Percentiles rank a stretch among this genome's conserved stretches.
Evolutionary conservation across 2,797 vertebrate species (phyloP).

Genomic region (Enteromius argenteus): DNA sequence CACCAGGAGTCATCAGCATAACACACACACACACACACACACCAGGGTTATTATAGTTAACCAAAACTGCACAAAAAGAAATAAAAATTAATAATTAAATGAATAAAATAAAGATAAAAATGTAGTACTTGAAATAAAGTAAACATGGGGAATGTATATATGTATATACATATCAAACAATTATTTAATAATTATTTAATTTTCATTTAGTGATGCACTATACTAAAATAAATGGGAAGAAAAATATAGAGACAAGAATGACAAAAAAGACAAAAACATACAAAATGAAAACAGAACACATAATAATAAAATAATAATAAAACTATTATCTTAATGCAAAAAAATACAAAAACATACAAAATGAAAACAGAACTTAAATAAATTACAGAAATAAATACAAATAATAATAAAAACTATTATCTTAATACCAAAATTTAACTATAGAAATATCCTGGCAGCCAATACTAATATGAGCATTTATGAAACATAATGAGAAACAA

Average conservation of each 20-base stretch:
- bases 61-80: background rate
- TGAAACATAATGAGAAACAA: constrained; percentile 15
- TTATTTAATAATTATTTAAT: background rate
- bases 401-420: background rate
- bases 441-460: background rate
- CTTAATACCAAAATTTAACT: too few relatives aligned
- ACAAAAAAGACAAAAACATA: background rate
- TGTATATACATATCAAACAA: background rate
- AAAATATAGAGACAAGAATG: background rate
- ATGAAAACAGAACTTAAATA: too few relatives aligned
- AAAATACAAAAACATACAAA: too few relatives aligned
- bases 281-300: background rate
- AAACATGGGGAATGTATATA: background rate
- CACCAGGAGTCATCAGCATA: constrained; percentile 17
- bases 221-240: background rate
- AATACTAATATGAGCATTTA: background rate
- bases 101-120: background rate
- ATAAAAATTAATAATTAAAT: background rate
- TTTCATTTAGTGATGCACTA: background rate
- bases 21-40: background rate
- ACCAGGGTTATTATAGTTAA: background rate
- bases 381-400: too few relatives aligned
- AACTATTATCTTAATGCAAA: too few relatives aligned
- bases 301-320: background rate
- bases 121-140: background rate